phyloP scores from a whole-genome alignment of 2,797 vertebrate genomes.

The Trematomus bernacchii region DNA sequence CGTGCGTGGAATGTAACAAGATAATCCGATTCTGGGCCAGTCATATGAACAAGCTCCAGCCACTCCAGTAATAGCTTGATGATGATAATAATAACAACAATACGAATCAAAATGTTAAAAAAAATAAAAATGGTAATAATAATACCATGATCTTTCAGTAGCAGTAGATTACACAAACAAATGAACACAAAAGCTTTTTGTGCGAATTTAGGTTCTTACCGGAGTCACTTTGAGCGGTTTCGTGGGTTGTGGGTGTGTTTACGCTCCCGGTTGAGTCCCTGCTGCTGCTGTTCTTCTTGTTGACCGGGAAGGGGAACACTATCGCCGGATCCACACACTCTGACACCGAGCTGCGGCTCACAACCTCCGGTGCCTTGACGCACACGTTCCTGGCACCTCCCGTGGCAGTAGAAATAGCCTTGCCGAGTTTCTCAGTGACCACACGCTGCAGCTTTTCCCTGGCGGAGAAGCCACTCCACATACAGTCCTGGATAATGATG shows the following conservation, averaged over 20 bases:
- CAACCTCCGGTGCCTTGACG: conserved; percentile 80
- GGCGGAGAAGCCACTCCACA: conserved; percentile 98
- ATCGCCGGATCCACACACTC: conserved; percentile 94
- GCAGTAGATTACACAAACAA: not conserved
- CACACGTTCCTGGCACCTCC: conserved; percentile 61
- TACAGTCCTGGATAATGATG: conserved; percentile 98
- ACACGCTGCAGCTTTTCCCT: conserved; percentile 95
- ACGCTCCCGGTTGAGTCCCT: conserved; percentile 63
- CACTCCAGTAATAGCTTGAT: conserved; percentile 38
- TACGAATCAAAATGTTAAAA: too few species aligned
- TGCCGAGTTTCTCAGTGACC: conserved; percentile 93
- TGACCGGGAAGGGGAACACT: conserved; percentile 94
- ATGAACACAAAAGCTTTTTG: conserved; percentile 40
- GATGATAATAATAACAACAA: conserved; percentile 12
- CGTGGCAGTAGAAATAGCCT: conserved; percentile 75
- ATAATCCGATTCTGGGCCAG: conserved; percentile 81
- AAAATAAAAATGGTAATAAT: not conserved
- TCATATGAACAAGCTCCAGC: conserved; percentile 82
- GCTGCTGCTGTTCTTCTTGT: conserved; percentile 85
- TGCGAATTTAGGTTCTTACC: conserved; percentile 83
- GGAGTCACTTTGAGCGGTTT: conserved; percentile 89
- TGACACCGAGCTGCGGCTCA: conserved; percentile 83
- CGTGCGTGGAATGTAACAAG: conserved; percentile 68
- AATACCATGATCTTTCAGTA: not conserved
- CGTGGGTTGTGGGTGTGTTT: conserved; percentile 63